phyloP scores from a whole-genome alignment of 2,888 invertebrate species.

The Ditula angustiorana region DNA sequence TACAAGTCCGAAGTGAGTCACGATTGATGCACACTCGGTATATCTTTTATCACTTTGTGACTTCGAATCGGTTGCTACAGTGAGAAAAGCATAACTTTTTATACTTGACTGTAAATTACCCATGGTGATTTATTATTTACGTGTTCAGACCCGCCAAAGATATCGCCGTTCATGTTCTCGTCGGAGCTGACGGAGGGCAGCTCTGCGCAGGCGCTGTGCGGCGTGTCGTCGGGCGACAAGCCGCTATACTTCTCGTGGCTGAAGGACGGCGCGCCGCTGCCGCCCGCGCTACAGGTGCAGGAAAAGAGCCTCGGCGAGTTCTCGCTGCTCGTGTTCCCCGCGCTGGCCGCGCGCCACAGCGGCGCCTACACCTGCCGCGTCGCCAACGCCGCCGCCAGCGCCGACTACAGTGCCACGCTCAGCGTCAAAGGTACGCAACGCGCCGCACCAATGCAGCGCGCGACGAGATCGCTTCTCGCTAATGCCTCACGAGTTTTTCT shows the following conservation, averaged over 20 bases:
- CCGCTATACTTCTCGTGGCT: constrained; percentile 89
- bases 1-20: constrained; percentile 89
- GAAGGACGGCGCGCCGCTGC: constrained; percentile 87
- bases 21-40: too few species aligned
- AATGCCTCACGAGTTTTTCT: background rate
- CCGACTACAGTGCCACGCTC: constrained; percentile 88
- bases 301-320: constrained; percentile 89
- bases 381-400: constrained; percentile 88
- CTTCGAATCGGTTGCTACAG: too few species aligned
- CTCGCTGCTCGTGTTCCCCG: constrained; percentile 89
- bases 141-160: constrained; percentile 90
- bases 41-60: too few species aligned
- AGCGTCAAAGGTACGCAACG: constrained; percentile 87
- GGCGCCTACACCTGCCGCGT: constrained; percentile 90
- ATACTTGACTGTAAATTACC: too few species aligned
- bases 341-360: constrained; percentile 87
- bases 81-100: too few species aligned
- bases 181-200: constrained; percentile 92
- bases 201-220: constrained; percentile 92
- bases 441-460: too few species aligned
- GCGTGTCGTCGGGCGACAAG: constrained; percentile 89
- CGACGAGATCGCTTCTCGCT: background rate
- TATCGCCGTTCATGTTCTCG: constrained; percentile 94
- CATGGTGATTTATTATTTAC: too few species aligned
- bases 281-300: constrained; percentile 87